These are phyloP conservation scores for Coreius guichenoti DNA, from an alignment of 2,797 vertebrate genomes.

Conservation along the genomic window DNA sequence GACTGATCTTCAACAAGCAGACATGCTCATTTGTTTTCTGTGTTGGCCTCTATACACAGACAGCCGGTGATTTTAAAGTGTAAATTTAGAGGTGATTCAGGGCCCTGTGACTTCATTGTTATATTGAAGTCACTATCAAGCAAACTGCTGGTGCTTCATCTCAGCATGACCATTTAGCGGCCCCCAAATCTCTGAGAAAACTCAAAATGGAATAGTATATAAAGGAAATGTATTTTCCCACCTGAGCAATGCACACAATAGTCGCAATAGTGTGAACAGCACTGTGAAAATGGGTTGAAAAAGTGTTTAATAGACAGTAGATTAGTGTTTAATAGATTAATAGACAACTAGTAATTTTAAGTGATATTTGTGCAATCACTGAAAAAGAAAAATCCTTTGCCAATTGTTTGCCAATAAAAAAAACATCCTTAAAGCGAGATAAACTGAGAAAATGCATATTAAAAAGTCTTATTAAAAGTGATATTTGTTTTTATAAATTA, in stretches of 20 bases:
- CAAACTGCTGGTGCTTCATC: conserved; percentile 37
- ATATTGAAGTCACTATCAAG: conserved; percentile 33
- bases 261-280: background rate
- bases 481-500: background rate
- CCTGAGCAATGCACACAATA: background rate
- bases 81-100: conserved; percentile 47
- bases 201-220: conserved; percentile 20
- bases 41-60: background rate
- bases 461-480: background rate
- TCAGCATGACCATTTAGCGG: conserved; percentile 16
- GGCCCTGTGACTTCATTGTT: conserved; percentile 31
- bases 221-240: conserved; percentile 8
- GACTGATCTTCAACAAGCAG: background rate
- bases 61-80: conserved; percentile 26
- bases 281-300: background rate
- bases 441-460: background rate
- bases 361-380: background rate
- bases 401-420: background rate
- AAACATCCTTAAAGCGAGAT: background rate
- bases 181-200: conserved; percentile 15
- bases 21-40: conserved; percentile 30
- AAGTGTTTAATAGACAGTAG: too few species aligned
- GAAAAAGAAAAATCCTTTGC: background rate
- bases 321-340: background rate
- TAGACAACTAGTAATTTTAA: background rate